Conservation (phyloP, 2,797 vertebrate species). For the Crocodylus rhombifer region DNA sequence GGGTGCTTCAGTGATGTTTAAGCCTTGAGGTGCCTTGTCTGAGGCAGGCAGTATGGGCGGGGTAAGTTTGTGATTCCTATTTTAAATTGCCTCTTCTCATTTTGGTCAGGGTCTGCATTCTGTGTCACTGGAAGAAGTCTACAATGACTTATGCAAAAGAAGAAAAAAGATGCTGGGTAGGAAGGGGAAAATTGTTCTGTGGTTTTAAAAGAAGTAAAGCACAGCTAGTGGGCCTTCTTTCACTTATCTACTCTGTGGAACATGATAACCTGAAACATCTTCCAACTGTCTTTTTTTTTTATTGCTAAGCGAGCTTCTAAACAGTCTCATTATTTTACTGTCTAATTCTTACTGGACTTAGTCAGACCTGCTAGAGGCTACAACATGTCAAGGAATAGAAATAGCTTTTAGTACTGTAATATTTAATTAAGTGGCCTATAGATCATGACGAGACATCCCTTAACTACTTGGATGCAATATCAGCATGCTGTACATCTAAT, state of each 20-base stretch:
- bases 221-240: fast-evolving
- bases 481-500: background rate
- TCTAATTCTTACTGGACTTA: background rate
- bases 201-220: background rate
- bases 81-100: background rate
- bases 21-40: background rate
- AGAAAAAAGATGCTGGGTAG: background rate
- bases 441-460: background rate
- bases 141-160: background rate
- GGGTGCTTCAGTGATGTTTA: background rate
- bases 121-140: background rate
- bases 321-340: background rate
- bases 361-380: background rate
- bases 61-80: background rate
- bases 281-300: background rate
- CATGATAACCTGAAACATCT: slow-evolving; percentile 7
- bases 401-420: background rate
- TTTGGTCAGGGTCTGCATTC: background rate
- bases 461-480: background rate
- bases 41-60: background rate
- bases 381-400: background rate
- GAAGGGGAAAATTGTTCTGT: background rate
- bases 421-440: background rate
- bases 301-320: slow-evolving; percentile 6
- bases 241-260: background rate